Evolutionary conservation across 2,797 vertebrate genomes (phyloP).

Genomic region (Cuniculus paca): DNA sequence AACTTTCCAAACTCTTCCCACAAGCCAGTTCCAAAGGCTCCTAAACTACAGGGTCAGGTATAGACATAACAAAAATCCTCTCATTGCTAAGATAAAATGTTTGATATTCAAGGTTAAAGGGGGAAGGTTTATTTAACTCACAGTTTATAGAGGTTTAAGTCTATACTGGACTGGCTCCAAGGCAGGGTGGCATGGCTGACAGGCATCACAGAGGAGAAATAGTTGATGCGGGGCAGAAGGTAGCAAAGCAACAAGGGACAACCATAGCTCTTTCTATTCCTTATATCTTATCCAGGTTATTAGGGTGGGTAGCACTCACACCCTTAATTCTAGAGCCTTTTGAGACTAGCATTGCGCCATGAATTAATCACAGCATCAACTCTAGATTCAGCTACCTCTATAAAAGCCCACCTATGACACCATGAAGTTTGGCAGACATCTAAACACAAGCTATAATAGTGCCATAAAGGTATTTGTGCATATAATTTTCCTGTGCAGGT

Average conservation of each 20-base stretch:
- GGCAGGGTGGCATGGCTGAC: neutral
- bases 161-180: neutral
- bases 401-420: neutral
- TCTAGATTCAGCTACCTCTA: neutral
- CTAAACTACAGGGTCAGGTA: neutral
- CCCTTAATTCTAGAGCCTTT: neutral
- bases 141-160: neutral
- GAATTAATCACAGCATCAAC: neutral
- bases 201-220: neutral
- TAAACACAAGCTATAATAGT: neutral
- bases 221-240: neutral
- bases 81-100: neutral
- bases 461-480: neutral
- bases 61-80: neutral
- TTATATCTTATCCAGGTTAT: neutral
- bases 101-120: neutral
- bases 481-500: constrained; percentile 35
- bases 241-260: neutral
- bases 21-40: neutral
- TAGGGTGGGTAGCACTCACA: neutral
- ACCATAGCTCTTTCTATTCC: neutral
- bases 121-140: neutral
- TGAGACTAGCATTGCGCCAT: neutral
- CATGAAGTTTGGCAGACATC: neutral
- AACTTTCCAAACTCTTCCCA: neutral